These are phyloP conservation scores for Epirrhoe alternata DNA, from an alignment of 2,888 invertebrate genomes.

Conservation along the genomic window DNA sequence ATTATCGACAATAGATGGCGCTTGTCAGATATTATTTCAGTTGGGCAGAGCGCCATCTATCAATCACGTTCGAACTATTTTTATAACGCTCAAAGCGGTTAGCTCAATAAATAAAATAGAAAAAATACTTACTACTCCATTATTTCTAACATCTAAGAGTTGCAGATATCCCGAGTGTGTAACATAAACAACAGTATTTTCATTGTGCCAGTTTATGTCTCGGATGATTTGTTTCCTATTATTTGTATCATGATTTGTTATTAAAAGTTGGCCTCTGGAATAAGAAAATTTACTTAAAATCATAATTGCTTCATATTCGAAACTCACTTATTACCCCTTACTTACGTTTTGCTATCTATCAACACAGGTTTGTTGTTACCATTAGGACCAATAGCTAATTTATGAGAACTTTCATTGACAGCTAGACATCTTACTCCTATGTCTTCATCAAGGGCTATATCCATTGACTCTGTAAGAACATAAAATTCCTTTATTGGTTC, in stretches of 20 bases:
- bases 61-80: background rate
- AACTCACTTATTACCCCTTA: slow-evolving; percentile 37
- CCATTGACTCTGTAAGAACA: slow-evolving; percentile 50
- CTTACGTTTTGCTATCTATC: slow-evolving; percentile 71
- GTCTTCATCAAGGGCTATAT: slow-evolving; percentile 50
- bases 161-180: slow-evolving; percentile 70
- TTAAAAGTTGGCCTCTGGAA: slow-evolving; percentile 59
- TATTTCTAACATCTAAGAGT: slow-evolving; percentile 62
- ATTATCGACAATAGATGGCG: background rate
- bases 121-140: slow-evolving; percentile 56
- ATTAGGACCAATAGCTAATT: slow-evolving; percentile 70
- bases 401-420: slow-evolving; percentile 52
- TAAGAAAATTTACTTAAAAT: background rate
- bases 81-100: background rate
- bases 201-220: slow-evolving; percentile 73
- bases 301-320: no score
- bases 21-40: background rate
- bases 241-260: slow-evolving; percentile 48
- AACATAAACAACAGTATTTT: slow-evolving; percentile 63
- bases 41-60: background rate
- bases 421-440: slow-evolving; percentile 66
- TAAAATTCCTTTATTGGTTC: background rate
- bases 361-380: slow-evolving; percentile 70
- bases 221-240: slow-evolving; percentile 58
- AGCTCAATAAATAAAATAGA: background rate